Conservation (phyloP, 2,113 vertebrate species). For the Gavialis gangeticus region DNA sequence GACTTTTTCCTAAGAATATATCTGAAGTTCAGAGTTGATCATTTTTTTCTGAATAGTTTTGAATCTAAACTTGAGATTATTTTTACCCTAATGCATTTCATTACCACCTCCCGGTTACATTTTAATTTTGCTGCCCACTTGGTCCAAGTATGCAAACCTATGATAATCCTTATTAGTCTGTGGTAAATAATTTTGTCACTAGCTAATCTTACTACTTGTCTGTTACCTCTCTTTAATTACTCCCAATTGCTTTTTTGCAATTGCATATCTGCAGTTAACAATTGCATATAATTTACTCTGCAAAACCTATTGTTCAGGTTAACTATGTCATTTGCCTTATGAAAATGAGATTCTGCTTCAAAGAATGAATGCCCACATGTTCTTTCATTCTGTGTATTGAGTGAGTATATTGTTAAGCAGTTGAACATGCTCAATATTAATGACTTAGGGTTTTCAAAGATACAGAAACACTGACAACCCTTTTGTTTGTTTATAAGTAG, state of each 20-base stretch:
- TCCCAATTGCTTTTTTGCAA: neutral
- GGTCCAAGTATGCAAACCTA: neutral
- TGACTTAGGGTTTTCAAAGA: constrained; percentile 38
- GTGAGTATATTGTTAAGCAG: constrained; percentile 36
- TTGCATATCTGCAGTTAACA: neutral
- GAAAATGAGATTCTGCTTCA: neutral
- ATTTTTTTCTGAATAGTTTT: neutral
- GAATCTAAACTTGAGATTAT: neutral
- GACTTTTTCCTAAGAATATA: neutral
- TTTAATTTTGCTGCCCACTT: neutral
- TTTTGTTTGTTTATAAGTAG: constrained; percentile 53
- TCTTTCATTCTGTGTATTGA: neutral
- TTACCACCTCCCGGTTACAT: neutral
- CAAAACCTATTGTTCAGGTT: constrained; percentile 2
- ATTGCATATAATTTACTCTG: neutral
- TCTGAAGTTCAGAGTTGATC: neutral
- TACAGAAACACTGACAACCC: neutral
- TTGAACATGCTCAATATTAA: constrained; percentile 47
- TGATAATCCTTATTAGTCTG: neutral
- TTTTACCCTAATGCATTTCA: neutral
- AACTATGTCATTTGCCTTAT: neutral
- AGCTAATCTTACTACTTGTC: neutral
- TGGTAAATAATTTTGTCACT: neutral
- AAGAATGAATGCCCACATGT: neutral
- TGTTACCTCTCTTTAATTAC: neutral